Evolutionary conservation across 2,113 vertebrate species (phyloP).

Genomic region (Ovis aries): DNA sequence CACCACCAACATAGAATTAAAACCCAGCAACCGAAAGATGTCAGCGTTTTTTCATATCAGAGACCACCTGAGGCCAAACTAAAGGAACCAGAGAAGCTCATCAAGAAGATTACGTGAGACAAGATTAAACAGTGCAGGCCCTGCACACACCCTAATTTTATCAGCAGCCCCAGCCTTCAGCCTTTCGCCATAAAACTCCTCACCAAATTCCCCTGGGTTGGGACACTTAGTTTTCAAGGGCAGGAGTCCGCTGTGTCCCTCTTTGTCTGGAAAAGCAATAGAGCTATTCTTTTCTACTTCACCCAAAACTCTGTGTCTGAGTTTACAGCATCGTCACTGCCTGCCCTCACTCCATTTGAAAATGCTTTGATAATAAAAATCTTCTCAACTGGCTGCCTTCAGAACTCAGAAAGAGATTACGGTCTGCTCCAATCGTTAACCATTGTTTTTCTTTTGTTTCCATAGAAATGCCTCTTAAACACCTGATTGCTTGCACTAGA

Average conservation of each 20-base stretch:
- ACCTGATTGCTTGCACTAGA: neutral
- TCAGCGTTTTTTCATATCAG: neutral
- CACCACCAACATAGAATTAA: neutral
- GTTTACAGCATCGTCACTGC: neutral
- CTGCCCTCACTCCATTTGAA: neutral
- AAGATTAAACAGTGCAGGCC: neutral
- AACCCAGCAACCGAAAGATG: neutral
- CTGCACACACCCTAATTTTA: neutral
- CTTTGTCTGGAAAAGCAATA: neutral
- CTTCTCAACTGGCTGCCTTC: neutral
- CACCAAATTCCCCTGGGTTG: neutral
- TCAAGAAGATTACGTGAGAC: neutral
- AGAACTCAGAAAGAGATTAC: neutral
- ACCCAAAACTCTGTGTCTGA: neutral
- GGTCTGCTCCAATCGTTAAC: neutral
- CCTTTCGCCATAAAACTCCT: neutral
- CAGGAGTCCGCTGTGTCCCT: neutral
- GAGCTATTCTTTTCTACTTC: neutral
- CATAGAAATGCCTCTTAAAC: neutral
- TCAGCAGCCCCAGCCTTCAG: neutral
- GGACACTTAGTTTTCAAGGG: neutral
- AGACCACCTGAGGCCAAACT: neutral
- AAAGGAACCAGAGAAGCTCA: neutral
- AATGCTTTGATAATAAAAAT: neutral
- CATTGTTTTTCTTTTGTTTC: neutral